Percentiles rank a stretch among this genome's conserved stretches.
These are phyloP conservation scores for Microctonus hyperodae DNA, from an alignment of 2,888 invertebrate species.

Conservation along the genomic window DNA sequence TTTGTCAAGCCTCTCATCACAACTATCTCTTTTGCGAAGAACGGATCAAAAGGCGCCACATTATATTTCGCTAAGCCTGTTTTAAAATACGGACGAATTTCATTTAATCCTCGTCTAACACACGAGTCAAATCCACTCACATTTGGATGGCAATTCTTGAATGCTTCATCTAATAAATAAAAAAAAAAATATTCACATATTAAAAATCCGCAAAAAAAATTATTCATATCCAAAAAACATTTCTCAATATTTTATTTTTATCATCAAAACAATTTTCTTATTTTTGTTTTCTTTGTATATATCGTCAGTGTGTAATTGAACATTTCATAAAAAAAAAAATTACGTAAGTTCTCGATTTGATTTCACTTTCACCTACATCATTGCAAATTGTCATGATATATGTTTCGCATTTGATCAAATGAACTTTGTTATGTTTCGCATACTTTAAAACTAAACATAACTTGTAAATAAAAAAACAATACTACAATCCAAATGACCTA, in stretches of 20 bases:
- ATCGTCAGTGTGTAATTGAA: too few species aligned
- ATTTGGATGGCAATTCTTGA: constrained; percentile 69
- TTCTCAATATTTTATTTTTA: neutral
- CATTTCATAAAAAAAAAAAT: constrained; percentile 21
- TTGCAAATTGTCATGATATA: constrained; percentile 3
- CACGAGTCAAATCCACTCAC: constrained; percentile 75
- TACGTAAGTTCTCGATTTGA: constrained; percentile 14
- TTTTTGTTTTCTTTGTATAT: neutral
- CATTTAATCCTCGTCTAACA: constrained; percentile 76
- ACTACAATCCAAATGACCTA: too few species aligned
- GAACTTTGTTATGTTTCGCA: neutral
- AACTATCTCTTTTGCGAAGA: constrained; percentile 73
- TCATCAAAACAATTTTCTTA: neutral
- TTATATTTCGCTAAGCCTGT: constrained; percentile 77
- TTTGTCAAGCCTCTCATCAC: constrained; percentile 70
- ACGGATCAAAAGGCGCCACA: constrained; percentile 81
- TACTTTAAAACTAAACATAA: neutral
- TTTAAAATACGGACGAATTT: constrained; percentile 75
- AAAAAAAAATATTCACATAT: constrained; percentile 18
- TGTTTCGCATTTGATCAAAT: neutral
- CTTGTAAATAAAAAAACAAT: neutral
- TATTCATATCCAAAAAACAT: neutral
- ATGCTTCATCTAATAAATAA: constrained; percentile 60
- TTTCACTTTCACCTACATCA: constrained; percentile 29
- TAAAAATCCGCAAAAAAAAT: neutral